Percentiles rank a stretch among this genome's conserved stretches.
These are phyloP conservation scores for Amiota communis DNA, from an alignment of 2,888 invertebrate species.

Conservation along the genomic window DNA sequence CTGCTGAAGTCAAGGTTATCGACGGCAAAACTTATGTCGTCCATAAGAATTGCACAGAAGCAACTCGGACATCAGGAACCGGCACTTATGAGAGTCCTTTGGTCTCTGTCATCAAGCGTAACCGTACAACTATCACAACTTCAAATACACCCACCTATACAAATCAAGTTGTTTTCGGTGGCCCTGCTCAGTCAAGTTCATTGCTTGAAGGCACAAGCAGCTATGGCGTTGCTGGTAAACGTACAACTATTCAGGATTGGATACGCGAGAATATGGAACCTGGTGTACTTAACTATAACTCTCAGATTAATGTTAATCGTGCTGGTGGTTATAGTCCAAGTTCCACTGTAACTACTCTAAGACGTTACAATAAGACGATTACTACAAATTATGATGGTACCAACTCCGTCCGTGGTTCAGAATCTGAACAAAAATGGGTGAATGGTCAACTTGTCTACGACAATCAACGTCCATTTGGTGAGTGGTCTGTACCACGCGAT, in stretches of 20 bases:
- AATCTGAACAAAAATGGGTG: slow-evolving; percentile 66
- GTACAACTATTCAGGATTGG: slow-evolving; percentile 61
- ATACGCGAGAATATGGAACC: slow-evolving; percentile 62
- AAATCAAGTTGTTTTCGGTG: slow-evolving; percentile 37
- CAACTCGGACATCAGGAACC: slow-evolving; percentile 49
- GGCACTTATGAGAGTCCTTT: slow-evolving; percentile 47
- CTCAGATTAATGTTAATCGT: slow-evolving; percentile 58
- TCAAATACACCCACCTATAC: slow-evolving; percentile 47
- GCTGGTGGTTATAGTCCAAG: slow-evolving; percentile 40
- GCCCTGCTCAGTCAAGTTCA: slow-evolving; percentile 33
- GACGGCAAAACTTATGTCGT: slow-evolving; percentile 70
- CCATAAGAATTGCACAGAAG: slow-evolving; percentile 69
- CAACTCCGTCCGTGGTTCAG: slow-evolving; percentile 62
- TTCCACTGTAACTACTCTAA: slow-evolving; percentile 58
- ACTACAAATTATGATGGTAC: slow-evolving; percentile 64
- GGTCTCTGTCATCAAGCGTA: slow-evolving; percentile 53
- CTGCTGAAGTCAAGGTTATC: slow-evolving; percentile 69
- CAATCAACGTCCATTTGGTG: slow-evolving; percentile 64
- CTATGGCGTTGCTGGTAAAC: too few relatives aligned
- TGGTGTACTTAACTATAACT: slow-evolving; percentile 64
- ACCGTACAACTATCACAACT: slow-evolving; percentile 52
- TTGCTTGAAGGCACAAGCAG: slow-evolving; percentile 43
- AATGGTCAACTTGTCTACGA: slow-evolving; percentile 68
- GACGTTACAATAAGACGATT: slow-evolving; percentile 63
- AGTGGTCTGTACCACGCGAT: slow-evolving; percentile 57